Evolutionary conservation across 2,113 vertebrate species (phyloP).

Genomic region (Thermophis baileyi): DNA sequence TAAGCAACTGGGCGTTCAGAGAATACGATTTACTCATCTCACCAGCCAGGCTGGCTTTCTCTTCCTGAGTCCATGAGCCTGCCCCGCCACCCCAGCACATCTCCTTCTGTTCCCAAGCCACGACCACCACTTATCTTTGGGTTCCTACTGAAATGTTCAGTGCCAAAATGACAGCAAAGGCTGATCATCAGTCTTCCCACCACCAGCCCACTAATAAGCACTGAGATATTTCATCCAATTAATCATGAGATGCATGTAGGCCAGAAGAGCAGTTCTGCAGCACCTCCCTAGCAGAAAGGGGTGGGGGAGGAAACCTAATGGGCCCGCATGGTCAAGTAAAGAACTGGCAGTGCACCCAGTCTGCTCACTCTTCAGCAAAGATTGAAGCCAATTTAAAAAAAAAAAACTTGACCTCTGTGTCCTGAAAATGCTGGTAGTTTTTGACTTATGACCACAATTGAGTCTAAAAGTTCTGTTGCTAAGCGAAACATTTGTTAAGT

Average conservation of each 20-base stretch:
- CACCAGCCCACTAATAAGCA: background rate
- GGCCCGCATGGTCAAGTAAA: background rate
- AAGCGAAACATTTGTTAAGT: background rate
- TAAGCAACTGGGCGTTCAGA: conserved; percentile 11
- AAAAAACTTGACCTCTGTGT: background rate
- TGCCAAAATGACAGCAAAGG: background rate
- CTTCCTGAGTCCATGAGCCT: background rate
- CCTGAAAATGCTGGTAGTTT: background rate
- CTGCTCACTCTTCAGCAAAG: background rate
- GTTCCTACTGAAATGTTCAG: background rate
- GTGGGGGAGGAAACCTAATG: background rate
- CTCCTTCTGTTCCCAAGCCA: background rate
- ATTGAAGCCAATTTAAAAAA: background rate
- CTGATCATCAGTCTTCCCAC: background rate
- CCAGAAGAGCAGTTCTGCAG: background rate
- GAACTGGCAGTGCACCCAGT: background rate
- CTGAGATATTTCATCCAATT: background rate
- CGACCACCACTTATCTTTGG: background rate
- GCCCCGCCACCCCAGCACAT: background rate
- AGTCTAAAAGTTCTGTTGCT: background rate
- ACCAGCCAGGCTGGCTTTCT: background rate
- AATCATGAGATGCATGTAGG: background rate
- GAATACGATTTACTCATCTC: conserved; percentile 8
- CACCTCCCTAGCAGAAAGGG: background rate
- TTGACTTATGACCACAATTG: background rate